Evolutionary conservation across 2,113 vertebrate species (phyloP).

Genomic region (Monarcha castaneiventris): DNA sequence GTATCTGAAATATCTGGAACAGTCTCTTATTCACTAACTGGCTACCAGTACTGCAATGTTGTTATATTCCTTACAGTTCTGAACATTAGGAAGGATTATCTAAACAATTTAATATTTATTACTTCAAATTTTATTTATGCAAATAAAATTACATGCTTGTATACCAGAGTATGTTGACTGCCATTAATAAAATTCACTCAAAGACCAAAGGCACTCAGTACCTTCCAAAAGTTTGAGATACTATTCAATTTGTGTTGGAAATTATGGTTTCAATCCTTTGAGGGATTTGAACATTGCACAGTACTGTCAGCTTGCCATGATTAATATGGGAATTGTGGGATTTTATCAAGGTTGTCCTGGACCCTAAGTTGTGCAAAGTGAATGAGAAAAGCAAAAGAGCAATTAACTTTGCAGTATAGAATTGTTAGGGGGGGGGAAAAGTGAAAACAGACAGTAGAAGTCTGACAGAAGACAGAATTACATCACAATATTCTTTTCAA

Average conservation of each 20-base stretch:
- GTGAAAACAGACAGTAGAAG: neutral
- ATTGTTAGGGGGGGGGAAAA: neutral
- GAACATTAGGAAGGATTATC: neutral
- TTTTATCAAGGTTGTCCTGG: neutral
- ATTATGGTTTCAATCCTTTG: neutral
- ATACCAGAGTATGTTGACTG: neutral
- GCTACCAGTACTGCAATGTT: neutral
- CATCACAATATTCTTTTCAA: neutral
- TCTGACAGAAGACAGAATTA: neutral
- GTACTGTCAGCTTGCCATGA: neutral
- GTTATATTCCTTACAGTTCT: neutral
- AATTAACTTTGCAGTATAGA: neutral
- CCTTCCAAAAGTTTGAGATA: neutral
- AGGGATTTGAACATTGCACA: neutral
- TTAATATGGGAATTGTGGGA: slow-evolving; percentile 20
- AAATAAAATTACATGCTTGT: neutral
- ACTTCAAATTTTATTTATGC: neutral
- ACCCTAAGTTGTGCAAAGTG: neutral
- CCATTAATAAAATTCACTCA: neutral
- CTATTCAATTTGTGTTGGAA: neutral
- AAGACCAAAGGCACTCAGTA: neutral
- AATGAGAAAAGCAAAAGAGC: neutral
- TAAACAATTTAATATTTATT: neutral
- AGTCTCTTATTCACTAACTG: neutral
- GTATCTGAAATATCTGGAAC: neutral